phyloP scores from a whole-genome alignment of 2,888 invertebrate species.

The Omphaloscelis lunosa region DNA sequence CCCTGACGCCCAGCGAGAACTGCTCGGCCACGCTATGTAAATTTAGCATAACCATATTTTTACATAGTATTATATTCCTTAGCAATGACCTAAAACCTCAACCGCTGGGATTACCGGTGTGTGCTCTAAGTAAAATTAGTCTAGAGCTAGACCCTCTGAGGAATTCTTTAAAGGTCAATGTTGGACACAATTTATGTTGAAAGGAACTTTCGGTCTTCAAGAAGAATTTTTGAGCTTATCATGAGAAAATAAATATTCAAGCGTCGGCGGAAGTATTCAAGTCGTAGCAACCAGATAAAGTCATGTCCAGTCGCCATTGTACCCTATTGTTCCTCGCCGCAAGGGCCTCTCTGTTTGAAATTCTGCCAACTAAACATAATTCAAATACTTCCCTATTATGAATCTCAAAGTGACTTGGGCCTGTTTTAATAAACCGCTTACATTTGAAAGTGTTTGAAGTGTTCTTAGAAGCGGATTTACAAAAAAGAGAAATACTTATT shows the following conservation, averaged over 20 bases:
- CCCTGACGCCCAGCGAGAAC: constrained; percentile 41
- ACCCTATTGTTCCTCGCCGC: constrained; percentile 37
- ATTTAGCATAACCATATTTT: constrained; percentile 52
- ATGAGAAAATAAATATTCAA: constrained; percentile 33
- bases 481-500: not conserved
- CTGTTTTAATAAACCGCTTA: constrained; percentile 25
- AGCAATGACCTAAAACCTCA: constrained; percentile 50
- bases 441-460: constrained; percentile 45
- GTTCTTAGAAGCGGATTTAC: constrained; percentile 1
- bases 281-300: constrained; percentile 39
- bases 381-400: constrained; percentile 35
- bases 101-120: constrained; percentile 37
- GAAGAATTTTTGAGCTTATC: constrained; percentile 15
- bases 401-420: constrained; percentile 27
- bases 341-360: constrained; percentile 49
- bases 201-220: constrained; percentile 5
- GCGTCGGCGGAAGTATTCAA: constrained; percentile 18
- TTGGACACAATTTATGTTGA: constrained; percentile 27
- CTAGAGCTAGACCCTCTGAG: constrained; percentile 19
- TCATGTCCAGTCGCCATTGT: constrained; percentile 57
- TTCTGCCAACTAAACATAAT: constrained; percentile 57
- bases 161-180: constrained; percentile 34
- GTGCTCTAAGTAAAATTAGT: constrained; percentile 53
- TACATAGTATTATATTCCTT: constrained; percentile 53
- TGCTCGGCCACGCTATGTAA: constrained; percentile 43